These are phyloP conservation scores for Lepidostoma basale DNA, from an alignment of 1,140 invertebrate species.

Conservation along the genomic window DNA sequence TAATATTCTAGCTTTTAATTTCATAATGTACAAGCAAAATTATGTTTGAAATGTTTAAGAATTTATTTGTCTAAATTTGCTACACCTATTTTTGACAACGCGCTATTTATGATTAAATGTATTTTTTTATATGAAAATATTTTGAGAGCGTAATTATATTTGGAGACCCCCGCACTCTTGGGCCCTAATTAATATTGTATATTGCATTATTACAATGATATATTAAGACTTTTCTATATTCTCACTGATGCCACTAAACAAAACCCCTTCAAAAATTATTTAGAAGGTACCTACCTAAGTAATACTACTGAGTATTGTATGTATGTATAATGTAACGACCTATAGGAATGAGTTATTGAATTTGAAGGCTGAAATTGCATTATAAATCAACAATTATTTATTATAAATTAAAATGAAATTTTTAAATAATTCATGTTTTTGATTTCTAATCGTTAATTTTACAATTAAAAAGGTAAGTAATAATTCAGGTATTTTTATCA, in stretches of 20 bases:
- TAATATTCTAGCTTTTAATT: slow-evolving; percentile 7
- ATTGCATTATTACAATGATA: slow-evolving; percentile 7
- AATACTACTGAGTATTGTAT: neutral
- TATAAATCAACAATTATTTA: slow-evolving; percentile 30
- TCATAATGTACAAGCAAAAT: slow-evolving; percentile 21
- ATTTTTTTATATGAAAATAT: slow-evolving; percentile 26
- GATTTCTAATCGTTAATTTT: neutral
- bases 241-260: neutral
- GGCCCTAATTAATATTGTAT: slow-evolving; percentile 17
- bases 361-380: slow-evolving; percentile 25
- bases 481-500: neutral
- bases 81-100: neutral
- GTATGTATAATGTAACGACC: neutral
- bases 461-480: neutral
- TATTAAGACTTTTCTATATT: slow-evolving; percentile 17
- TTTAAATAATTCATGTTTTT: neutral
- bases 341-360: slow-evolving; percentile 20
- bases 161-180: slow-evolving; percentile 2
- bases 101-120: slow-evolving; percentile 19
- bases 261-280: neutral
- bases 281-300: neutral
- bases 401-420: slow-evolving; percentile 24
- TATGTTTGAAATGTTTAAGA: slow-evolving; percentile 24
- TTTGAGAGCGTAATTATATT: slow-evolving; percentile 11
- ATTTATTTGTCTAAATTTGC: slow-evolving; percentile 15